Percentiles rank a stretch among this genome's conserved stretches.
Evolutionary conservation across 2,797 vertebrate species (phyloP).

Genomic region (Parambassis ranga): DNA sequence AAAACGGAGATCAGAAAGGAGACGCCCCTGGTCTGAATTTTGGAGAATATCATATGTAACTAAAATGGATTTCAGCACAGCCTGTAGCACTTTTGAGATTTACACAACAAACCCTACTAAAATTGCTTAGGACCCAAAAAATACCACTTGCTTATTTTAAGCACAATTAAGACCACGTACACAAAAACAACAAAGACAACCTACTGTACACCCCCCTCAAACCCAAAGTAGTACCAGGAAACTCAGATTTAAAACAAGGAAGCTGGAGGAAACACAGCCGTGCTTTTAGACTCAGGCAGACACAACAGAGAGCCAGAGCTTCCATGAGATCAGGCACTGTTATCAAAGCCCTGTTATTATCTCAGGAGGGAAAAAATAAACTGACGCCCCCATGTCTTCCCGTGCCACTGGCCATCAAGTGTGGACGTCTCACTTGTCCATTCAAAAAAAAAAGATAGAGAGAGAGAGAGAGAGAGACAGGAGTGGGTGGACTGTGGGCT

Average conservation of each 20-base stretch:
- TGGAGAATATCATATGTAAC: too few species aligned
- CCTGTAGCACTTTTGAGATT: too few species aligned
- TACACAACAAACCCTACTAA: background rate
- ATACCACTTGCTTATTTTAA: background rate
- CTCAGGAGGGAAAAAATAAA: slow-evolving; percentile 31
- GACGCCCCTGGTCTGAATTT: too few species aligned
- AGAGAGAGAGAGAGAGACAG: background rate
- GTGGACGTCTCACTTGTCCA: background rate
- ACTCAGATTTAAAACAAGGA: slow-evolving; percentile 66
- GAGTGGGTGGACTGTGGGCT: too few species aligned
- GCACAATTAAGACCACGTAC: background rate
- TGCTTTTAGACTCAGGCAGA: slow-evolving; percentile 47
- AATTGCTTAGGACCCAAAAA: background rate
- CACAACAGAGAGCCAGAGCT: slow-evolving; percentile 55
- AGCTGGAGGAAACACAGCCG: slow-evolving; percentile 57
- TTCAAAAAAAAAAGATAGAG: background rate
- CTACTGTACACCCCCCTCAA: slow-evolving; percentile 9
- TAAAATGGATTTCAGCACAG: too few species aligned
- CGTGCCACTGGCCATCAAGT: slow-evolving; percentile 9
- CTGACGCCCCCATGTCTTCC: slow-evolving; percentile 2
- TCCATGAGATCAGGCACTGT: slow-evolving; percentile 48
- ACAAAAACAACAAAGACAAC: background rate
- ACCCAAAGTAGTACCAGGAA: slow-evolving; percentile 56
- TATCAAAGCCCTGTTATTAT: slow-evolving; percentile 56
- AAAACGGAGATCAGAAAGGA: too few species aligned